These are phyloP conservation scores for Euura saliciscinereae DNA, from an alignment of 1,140 invertebrate species.

Conservation along the genomic window DNA sequence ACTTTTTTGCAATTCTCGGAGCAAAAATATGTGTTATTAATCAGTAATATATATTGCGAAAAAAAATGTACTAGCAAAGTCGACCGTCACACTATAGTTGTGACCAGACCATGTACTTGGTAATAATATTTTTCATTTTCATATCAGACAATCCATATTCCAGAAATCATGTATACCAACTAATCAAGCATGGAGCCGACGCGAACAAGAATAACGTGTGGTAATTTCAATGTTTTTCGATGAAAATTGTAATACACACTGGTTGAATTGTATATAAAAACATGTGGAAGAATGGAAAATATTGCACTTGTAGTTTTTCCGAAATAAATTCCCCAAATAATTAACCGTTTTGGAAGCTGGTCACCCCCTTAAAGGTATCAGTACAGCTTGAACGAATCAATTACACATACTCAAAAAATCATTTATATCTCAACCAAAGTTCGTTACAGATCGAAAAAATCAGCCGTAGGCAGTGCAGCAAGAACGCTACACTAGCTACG, in stretches of 20 bases:
- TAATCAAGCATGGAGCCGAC: neutral
- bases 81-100: neutral
- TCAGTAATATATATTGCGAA: neutral
- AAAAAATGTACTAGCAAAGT: neutral
- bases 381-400: too few relatives aligned
- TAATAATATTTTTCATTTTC: neutral
- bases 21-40: neutral
- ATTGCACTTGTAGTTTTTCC: too few relatives aligned
- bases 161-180: neutral
- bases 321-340: neutral
- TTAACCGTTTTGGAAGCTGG: neutral
- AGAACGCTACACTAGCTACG: too few relatives aligned
- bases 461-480: too few relatives aligned
- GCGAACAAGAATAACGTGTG: neutral
- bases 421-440: too few relatives aligned
- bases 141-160: neutral
- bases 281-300: too few relatives aligned
- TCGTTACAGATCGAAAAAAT: too few relatives aligned
- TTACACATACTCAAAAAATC: too few relatives aligned
- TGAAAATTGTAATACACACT: too few relatives aligned
- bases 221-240: too few relatives aligned
- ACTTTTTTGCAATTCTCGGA: neutral
- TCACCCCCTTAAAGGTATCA: neutral
- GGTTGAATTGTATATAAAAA: too few relatives aligned
- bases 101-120: neutral